Base-by-base conservation (phyloP, 1,140 invertebrate genomes). In the Cephus cinctus region DNA sequence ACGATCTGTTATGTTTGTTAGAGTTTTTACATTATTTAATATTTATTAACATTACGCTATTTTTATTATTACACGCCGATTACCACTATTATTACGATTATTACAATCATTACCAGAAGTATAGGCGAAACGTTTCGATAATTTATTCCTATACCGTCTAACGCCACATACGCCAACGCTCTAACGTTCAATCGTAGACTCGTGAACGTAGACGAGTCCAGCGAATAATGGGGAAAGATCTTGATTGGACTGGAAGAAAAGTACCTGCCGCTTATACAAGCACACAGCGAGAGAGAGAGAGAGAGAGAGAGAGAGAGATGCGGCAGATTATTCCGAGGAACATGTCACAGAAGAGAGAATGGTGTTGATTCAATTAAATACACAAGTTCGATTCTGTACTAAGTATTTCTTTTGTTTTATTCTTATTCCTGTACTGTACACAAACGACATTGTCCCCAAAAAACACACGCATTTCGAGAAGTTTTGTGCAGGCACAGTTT, bases 401-500 rank as follows among this genome's bases (percentile, higher is more conserved):
- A 34, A 16, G n/a, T 47, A 27, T 6, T 32, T 38, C 11, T 40
- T 52, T 34, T 34, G 41, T 47, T 5, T 46, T 57, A 59, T 65
- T 64, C 62, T 64, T 64, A 63, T 61, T 66, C 36, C 51, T 54
- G 54, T 58, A 62, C 40, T 54, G 42, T 59, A 61, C 63, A 56
- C 59, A 65, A 62, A 52, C 61, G 50, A 38, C 59, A 11, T 27
- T n/a, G 25, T 27, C 25, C 25, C n/a, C 25, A 27, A n/a, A 27
- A 27, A 27, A 8, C n/a, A n/a, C 25, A 27, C 6, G 25, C 25
- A 27, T 27, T 8, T n/a, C 25, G n/a, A 8, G 6, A 27, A 6
- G n/a, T 27, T 27, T 27, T 27, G 25, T 27, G 25, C 25, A 27
- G 25, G n/a, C 25, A 8, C 25, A 27, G 25, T 8, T 27, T 27